Conservation (phyloP, 2,888 invertebrate genomes). For the Agriopis marginaria region DNA sequence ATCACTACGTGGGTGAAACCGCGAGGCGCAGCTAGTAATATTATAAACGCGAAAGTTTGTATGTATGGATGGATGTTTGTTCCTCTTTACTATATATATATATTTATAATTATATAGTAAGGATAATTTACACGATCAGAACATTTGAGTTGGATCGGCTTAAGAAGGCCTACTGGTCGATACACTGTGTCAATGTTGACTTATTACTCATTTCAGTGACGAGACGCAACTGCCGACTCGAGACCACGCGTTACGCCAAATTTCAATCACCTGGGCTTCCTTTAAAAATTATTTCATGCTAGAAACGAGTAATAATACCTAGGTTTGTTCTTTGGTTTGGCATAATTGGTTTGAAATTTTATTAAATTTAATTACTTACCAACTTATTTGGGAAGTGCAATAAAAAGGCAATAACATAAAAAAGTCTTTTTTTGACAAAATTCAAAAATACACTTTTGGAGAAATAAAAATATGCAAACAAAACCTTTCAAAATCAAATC, state of each 20-base stretch:
- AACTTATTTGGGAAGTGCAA: no score
- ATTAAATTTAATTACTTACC: no score
- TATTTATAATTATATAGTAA: no score
- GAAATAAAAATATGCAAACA: background rate
- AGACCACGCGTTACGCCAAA: constrained; percentile 61
- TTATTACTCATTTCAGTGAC: constrained; percentile 63
- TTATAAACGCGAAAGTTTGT: no score
- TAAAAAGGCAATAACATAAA: no score
- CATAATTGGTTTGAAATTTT: no score
- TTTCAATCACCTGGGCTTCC: constrained; percentile 42
- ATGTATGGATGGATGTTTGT: no score
- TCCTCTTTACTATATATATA: no score
- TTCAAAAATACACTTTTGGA: background rate
- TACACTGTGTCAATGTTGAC: constrained; percentile 53
- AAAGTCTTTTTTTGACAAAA: background rate
- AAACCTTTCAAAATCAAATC: constrained; percentile 5
- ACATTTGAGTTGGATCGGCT: background rate
- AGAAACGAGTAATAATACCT: no score
- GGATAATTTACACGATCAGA: background rate
- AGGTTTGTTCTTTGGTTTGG: no score
- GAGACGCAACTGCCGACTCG: constrained; percentile 52
- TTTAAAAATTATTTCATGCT: background rate
- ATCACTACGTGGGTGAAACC: no score
- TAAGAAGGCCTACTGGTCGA: background rate
- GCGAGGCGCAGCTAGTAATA: no score